Evolutionary conservation across 1,140 invertebrate species (phyloP), one percentile per base, ranked within the genome.

Genomic region (Oreohelix idahoensis): DNA sequence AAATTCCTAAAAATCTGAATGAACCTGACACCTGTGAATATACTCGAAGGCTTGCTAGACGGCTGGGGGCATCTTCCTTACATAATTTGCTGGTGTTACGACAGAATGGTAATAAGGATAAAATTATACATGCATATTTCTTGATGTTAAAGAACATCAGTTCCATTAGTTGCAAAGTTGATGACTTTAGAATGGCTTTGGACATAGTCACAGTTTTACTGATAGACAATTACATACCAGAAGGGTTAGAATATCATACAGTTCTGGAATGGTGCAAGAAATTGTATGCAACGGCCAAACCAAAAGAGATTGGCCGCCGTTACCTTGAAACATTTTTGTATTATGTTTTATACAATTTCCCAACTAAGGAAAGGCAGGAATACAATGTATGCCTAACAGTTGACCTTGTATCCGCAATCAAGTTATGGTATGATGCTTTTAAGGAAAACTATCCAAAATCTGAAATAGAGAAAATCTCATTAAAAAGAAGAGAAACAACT

Each of bases 51-150:
- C 42, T 73, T 29, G 79, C 73, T 20, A 45, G 39, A 35, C 77
- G 69, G 75, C 42, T 75, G 23, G 79, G 79, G 2, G 83, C 77
- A 0, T 74, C 69, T 32, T 82, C 83, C 8, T 78, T 86, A 15
- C 29, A 71, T 26, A 69, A 39, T 2, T 73, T 83, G 26, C 71
- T 84, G 66, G 38, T 38, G n/a, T 49, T 82, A 45, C 53, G 74
- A 66, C 87, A 92, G 81, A 88, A 92, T 79, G 87, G 86, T 29
- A 86, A 89, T 73, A 90, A 92, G 75, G 90, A n/a, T 15, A 51
- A 45, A 66, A 45, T 81, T 32, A 66, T 69, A 32, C 42, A 32
- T 4, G 76, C 69, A 39, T 63, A 76, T 20, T 42, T 66, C 4
- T 71, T 83, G 26, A 80, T 81, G 26, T 23, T 78, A 4, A 70